A percentile compares a stretch with the other conserved stretches of the same genome.
Conservation (phyloP, 2,113 vertebrate genomes). For the Ctenodactylus gundi region DNA sequence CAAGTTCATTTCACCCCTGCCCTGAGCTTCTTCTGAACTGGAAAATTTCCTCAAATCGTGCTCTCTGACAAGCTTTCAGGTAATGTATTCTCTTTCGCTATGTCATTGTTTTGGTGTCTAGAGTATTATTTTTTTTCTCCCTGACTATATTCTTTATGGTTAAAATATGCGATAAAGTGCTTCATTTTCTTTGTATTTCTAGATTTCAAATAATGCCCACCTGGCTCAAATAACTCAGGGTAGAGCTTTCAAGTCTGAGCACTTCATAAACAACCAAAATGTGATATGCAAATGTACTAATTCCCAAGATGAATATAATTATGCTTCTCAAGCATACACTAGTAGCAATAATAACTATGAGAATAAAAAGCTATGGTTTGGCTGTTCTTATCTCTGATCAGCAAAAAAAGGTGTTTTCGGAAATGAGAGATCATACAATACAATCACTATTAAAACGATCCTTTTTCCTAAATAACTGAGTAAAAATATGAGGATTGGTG, state of each 20-base stretch:
- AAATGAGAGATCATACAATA: too few relatives aligned
- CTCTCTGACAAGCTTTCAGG: background rate
- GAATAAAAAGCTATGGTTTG: background rate
- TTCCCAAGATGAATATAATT: too few relatives aligned
- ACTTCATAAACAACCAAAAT: background rate
- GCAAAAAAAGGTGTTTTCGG: too few relatives aligned
- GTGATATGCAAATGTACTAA: too few relatives aligned
- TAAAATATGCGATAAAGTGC: background rate
- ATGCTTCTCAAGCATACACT: too few relatives aligned
- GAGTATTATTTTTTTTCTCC: background rate
- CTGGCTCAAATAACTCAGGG: background rate
- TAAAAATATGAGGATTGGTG: too few relatives aligned
- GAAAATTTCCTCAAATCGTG: background rate
- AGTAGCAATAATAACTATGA: too few relatives aligned
- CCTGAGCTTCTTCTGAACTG: background rate
- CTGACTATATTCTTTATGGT: background rate
- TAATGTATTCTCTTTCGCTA: background rate
- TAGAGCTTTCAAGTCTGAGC: background rate
- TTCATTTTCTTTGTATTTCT: constrained; percentile 16
- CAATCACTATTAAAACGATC: too few relatives aligned
- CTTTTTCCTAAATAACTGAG: too few relatives aligned
- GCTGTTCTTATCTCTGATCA: too few relatives aligned
- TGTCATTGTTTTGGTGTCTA: background rate
- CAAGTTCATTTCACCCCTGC: background rate
- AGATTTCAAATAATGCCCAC: background rate